A percentile compares a stretch with the other conserved stretches of the same genome.
These are phyloP conservation scores for Diploscapter pachys DNA, from an alignment of 1,140 invertebrate species.

Conservation along the genomic window DNA sequence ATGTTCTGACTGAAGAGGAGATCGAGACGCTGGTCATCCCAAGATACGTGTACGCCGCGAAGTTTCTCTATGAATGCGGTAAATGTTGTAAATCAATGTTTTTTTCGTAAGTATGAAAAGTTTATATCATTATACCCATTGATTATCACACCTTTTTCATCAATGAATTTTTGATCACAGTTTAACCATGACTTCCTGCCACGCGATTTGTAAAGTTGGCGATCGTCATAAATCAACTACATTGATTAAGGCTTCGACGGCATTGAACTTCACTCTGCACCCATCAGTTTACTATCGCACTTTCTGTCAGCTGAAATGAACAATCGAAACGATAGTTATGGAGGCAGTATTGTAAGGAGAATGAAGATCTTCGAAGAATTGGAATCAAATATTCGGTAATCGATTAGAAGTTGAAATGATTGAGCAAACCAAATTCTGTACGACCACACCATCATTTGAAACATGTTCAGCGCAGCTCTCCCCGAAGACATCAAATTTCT, in stretches of 20 bases:
- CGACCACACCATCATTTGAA: neutral
- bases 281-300: constrained; percentile 50
- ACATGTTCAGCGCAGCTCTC: constrained; percentile 19
- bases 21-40: constrained; percentile 41
- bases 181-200: too few species aligned
- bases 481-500: constrained; percentile 36
- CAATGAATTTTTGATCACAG: neutral
- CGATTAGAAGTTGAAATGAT: neutral
- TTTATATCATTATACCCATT: neutral
- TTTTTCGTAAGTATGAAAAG: neutral
- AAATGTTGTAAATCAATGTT: constrained; percentile 37
- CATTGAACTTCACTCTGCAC: constrained; percentile 46
- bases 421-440: too few species aligned
- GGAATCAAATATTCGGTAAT: constrained; percentile 35
- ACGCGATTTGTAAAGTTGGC: neutral
- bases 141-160: neutral
- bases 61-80: constrained; percentile 19
- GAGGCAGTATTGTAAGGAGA: constrained; percentile 44
- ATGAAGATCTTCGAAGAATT: constrained; percentile 41
- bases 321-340: constrained; percentile 46
- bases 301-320: constrained; percentile 46
- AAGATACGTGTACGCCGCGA: constrained; percentile 28
- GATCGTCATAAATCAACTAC: neutral
- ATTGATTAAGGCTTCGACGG: constrained; percentile 45
- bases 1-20: constrained; percentile 35